phyloP scores from a whole-genome alignment of 2,113 vertebrate species.

The Scophthalmus maximus region DNA sequence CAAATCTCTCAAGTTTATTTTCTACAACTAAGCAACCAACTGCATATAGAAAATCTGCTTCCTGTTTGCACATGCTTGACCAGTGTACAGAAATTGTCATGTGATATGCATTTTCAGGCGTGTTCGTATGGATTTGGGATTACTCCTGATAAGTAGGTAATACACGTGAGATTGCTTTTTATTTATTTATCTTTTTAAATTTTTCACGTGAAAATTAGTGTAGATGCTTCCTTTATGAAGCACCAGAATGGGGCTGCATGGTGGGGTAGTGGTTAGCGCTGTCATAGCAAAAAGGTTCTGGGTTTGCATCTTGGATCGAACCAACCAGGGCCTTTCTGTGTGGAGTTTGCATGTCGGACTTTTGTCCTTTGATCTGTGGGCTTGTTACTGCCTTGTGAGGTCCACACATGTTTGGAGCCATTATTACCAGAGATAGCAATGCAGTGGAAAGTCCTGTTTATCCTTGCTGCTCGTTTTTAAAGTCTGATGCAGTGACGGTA shows the following conservation, averaged over 20 bases:
- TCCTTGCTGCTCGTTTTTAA: conserved; percentile 40
- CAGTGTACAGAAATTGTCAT: neutral
- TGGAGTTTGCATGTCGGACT: no score
- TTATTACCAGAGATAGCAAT: conserved; percentile 1
- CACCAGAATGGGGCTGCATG: conserved; percentile 51
- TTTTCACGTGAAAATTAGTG: neutral
- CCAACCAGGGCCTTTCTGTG: no score
- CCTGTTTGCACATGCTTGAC: neutral
- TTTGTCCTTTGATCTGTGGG: conserved; percentile 23
- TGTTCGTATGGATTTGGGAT: neutral
- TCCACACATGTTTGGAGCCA: neutral
- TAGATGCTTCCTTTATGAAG: conserved; percentile 13
- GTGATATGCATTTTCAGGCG: neutral
- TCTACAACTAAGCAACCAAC: neutral
- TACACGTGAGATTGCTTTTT: neutral
- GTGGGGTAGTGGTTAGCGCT: no score
- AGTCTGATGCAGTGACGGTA: conserved; percentile 19
- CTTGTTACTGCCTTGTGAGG: neutral
- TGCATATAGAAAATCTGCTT: neutral
- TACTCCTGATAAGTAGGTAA: neutral
- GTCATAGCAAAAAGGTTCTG: no score
- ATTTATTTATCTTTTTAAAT: no score
- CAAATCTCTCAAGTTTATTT: no score
- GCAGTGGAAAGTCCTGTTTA: conserved; percentile 28
- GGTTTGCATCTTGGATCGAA: no score